Evolutionary conservation across 2,113 vertebrate species (phyloP), one percentile per base, ranked within the genome.

Genomic region (Phalacrocorax pelagicus): DNA sequence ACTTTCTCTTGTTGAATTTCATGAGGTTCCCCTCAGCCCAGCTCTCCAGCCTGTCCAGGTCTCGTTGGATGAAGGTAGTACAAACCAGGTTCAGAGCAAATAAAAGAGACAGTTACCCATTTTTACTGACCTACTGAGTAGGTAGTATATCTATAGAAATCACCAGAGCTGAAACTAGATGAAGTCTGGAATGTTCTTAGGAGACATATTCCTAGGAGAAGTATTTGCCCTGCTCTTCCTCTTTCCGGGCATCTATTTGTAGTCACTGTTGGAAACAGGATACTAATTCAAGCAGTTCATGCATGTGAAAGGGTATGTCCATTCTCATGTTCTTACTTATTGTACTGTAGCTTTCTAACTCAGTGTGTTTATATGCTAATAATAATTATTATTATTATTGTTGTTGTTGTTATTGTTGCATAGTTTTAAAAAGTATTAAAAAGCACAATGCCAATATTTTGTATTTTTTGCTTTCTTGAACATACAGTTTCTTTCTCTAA

Each of bases 191-290:
- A 29, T 6, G 1, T 59, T 84, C 49, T 54, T 69, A 42, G 42
- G 23, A 44, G 8, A 52, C 0, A 0, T 40, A 52, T 19, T 92
- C 22, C 17, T 38, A 15, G 12, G 29, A 73, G 42, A 94, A 6
- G 3, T 44, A 26, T 81, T 77, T 88, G 5, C 6, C 36, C 16
- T 55, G 14, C 3, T 75, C 7, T 38, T 89, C 10, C 3, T 57
- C 30, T 83, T 79, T 62, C 47, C 18, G 49, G 30, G 2, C 5
- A 70, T 61, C 11, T 5, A 38, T 42, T 74, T 71, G 27, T n/a
- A 14, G 19, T 51, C 36, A 55, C 9, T 40, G 0, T 22, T 62
- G 42, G 46, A 77, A 87, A 72, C 1, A 81, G 3, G 12, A 47
- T 54, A 58, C 9, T 59, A 69, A 65, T 59, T 73, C 14, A 51